Base-by-base conservation (phyloP, 2,797 vertebrate species). In the Spondyliosoma cantharus region DNA sequence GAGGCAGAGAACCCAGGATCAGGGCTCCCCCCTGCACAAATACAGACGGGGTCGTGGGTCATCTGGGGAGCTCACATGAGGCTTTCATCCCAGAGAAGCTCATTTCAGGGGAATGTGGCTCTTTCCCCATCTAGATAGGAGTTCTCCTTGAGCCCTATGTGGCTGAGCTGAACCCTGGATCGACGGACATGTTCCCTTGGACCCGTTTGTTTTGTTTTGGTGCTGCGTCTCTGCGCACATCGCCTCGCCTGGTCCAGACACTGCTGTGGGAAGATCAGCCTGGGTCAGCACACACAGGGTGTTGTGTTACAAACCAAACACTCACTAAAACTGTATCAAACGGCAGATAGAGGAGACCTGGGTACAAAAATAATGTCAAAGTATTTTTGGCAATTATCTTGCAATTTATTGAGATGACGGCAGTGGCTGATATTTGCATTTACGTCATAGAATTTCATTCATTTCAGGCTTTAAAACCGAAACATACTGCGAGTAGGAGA, bases 61-160 rank as follows among this genome's bases (percentile, higher is more conserved):
- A 93, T 89, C 84, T 78, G 85, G 70, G 90, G 89, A 88, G 93
- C 90, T 94, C 92, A 92, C 90, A 89, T 73, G 71, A 89, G 78
- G 90, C 94, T 95, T 95, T 95, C 93, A 94, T 95, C 94, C 93
- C 74, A 74, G 83, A 91, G 91, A 92, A 93, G 91, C 93, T 93
- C 91, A 94, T 94, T 94, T 94, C 89, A 91, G 81, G 93, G 92
- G 94, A 94, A 94, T 94, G 94, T 71, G 84, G 81, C 80, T 90
- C 91, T 88, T 88, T 91, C 89, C 93, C 90, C 89, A 92, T 93
- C 92, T 86, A 91, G 90, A 93, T 90, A 93, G 89, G 87, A 90
- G 88, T 86, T 84, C 88, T 87, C 76, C 75, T 49, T 83, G 86
- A 89, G 87, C 82, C 83, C 90, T 75, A 72, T 88, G 91, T 89